Evolutionary conservation across 2,797 vertebrate species (phyloP).

Genomic region (Aldrovandia affinis): DNA sequence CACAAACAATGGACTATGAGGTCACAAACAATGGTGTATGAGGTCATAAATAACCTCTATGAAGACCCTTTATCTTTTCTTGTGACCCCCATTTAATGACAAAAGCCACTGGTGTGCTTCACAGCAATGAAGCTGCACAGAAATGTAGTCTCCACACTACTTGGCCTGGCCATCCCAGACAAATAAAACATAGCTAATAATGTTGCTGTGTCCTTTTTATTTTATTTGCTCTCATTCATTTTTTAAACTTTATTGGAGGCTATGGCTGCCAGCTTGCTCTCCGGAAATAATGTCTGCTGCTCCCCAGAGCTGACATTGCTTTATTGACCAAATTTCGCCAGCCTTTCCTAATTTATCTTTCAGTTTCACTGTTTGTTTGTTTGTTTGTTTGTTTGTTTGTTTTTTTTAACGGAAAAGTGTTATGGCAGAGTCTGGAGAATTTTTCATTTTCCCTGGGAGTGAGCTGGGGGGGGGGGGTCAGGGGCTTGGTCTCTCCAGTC

Average conservation of each 20-base stretch:
- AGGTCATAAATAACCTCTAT: no score
- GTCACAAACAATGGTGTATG: constrained; percentile 36
- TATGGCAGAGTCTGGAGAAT: background rate
- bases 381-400: background rate
- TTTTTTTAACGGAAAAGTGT: background rate
- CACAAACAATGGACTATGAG: constrained; percentile 12
- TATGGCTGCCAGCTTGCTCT: background rate
- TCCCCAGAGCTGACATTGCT: background rate
- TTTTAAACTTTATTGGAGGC: background rate
- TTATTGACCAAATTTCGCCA: background rate
- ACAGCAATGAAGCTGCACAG: no score
- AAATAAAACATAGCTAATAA: background rate
- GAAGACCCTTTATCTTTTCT: constrained; percentile 15
- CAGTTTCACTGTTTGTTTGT: background rate
- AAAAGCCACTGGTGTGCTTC: background rate
- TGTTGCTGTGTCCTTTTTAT: background rate
- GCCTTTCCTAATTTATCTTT: no score
- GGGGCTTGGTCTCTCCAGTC: background rate
- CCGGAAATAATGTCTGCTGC: background rate
- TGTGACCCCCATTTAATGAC: background rate
- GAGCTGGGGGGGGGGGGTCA: background rate
- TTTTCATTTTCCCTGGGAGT: background rate
- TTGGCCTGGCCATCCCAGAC: background rate
- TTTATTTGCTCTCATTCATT: no score
- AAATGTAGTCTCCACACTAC: no score